phyloP scores from a whole-genome alignment of 2,888 invertebrate species.

The Liopterus haemorrhoidalis region DNA sequence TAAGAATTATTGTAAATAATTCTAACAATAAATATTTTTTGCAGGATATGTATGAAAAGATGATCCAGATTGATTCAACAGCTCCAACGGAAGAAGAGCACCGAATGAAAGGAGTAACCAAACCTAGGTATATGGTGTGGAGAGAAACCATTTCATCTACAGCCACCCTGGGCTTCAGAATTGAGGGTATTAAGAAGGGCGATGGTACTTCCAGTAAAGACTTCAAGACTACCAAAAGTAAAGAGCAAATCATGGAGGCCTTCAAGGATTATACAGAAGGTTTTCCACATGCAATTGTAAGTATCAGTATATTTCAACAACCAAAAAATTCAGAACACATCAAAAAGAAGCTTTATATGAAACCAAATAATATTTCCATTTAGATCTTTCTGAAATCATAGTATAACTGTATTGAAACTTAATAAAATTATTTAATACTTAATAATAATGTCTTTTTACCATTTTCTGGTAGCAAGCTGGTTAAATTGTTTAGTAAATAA shows the following conservation, averaged over 20 bases:
- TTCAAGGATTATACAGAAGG: constrained; percentile 75
- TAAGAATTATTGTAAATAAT: no score
- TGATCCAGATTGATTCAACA: constrained; percentile 85
- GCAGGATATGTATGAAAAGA: constrained; percentile 95
- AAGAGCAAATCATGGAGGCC: constrained; percentile 73
- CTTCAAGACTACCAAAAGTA: constrained; percentile 87
- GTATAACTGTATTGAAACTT: not conserved
- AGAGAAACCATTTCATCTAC: constrained; percentile 96
- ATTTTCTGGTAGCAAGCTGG: not conserved
- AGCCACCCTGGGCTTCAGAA: constrained; percentile 91
- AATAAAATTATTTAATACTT: constrained; percentile 1
- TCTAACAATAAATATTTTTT: no score
- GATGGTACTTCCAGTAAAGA: constrained; percentile 91
- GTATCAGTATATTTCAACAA: constrained; percentile 41
- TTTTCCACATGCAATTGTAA: constrained; percentile 73
- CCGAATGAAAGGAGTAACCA: constrained; percentile 83
- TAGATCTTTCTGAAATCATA: not conserved
- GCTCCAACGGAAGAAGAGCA: constrained; percentile 91
- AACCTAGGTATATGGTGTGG: constrained; percentile 93
- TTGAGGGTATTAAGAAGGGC: constrained; percentile 87
- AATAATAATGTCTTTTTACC: not conserved
- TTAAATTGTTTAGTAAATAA: no score
- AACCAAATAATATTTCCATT: no score
- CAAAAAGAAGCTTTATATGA: not conserved
- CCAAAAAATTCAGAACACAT: not conserved